Evolutionary conservation across 2,797 vertebrate genomes (phyloP).

Genomic region (Lutra lutra): DNA sequence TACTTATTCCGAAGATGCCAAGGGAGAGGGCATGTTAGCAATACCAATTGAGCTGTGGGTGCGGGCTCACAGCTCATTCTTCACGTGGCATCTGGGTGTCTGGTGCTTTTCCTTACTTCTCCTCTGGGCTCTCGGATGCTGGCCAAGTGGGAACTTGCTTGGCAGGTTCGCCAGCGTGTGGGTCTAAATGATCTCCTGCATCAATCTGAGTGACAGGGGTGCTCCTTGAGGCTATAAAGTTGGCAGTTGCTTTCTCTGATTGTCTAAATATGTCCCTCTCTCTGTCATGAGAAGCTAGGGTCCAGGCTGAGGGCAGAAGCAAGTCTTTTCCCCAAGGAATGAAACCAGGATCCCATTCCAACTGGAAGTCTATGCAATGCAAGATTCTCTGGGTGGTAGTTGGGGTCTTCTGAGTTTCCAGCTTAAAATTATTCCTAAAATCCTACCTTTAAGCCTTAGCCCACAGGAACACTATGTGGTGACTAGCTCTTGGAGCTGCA

Average conservation of each 20-base stretch:
- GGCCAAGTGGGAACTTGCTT: not conserved
- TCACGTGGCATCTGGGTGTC: not conserved
- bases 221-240: not conserved
- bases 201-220: not conserved
- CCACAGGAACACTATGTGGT: not conserved
- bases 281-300: not conserved
- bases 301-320: not conserved
- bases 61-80: not conserved
- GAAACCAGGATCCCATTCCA: not conserved
- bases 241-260: not conserved
- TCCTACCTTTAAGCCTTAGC: not conserved
- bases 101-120: not conserved
- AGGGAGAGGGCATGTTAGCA: not conserved
- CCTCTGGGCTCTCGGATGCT: not conserved
- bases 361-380: not conserved
- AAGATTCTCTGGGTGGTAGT: not conserved
- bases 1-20: slow-evolving; percentile 36
- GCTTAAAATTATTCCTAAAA: not conserved
- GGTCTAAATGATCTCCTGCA: not conserved
- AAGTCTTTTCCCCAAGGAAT: not conserved
- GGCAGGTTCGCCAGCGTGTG: not conserved
- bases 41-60: not conserved
- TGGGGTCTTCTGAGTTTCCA: not conserved
- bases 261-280: not conserved
- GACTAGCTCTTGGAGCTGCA: not conserved